A percentile compares a stretch with the other conserved stretches of the same genome.
Evolutionary conservation across 2,888 invertebrate genomes (phyloP).

Genomic region (Cyclophora albipunctata): DNA sequence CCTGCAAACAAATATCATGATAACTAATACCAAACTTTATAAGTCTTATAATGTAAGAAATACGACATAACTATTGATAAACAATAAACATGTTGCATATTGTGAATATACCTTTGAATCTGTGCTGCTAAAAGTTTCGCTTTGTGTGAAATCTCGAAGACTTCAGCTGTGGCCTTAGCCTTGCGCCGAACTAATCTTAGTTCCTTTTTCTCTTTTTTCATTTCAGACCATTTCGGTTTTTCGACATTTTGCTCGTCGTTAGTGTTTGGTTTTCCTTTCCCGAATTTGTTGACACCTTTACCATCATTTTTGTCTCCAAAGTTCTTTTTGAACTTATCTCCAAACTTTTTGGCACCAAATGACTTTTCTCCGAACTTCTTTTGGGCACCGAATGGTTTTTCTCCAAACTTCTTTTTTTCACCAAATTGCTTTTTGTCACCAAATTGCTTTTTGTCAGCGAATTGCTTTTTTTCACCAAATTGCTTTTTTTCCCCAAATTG

Average conservation of each 20-base stretch:
- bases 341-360: conserved; percentile 8
- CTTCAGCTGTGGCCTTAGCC: conserved; percentile 66
- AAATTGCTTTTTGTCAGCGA: too few relatives aligned
- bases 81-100: background rate
- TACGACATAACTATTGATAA: background rate
- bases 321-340: conserved; percentile 11
- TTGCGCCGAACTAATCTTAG: conserved; percentile 79
- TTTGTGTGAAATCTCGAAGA: conserved; percentile 64
- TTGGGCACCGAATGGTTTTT: background rate
- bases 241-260: conserved; percentile 36
- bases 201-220: conserved; percentile 84
- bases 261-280: conserved; percentile 11
- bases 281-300: conserved; percentile 11
- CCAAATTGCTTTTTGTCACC: background rate
- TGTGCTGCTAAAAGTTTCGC: conserved; percentile 62
- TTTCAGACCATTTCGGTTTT: conserved; percentile 82
- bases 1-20: conserved; percentile 27
- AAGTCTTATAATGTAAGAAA: too few relatives aligned
- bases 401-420: conserved; percentile 8
- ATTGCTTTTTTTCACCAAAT: too few relatives aligned
- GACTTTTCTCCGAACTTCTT: conserved; percentile 12
- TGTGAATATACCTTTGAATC: conserved; percentile 49
- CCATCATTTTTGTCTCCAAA: conserved; percentile 12
- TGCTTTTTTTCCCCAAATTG: background rate
- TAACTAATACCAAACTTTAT: too few relatives aligned